Percentiles rank a stretch among this genome's conserved stretches.
These are phyloP conservation scores for Xiphias gladius DNA, from an alignment of 2,113 vertebrate species.

Conservation along the genomic window DNA sequence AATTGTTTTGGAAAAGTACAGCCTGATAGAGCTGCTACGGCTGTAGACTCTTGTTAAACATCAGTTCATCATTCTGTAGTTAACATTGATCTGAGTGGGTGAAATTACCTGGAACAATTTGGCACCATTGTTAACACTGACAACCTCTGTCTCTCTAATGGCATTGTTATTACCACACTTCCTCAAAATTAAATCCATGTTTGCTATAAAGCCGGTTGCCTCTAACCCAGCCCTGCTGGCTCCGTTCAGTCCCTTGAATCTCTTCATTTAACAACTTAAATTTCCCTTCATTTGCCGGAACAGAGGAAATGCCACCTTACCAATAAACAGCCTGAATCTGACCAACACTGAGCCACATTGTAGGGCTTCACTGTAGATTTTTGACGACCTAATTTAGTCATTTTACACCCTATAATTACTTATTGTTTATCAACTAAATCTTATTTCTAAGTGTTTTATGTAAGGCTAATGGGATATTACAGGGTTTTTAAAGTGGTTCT, in stretches of 20 bases:
- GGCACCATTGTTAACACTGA: not conserved
- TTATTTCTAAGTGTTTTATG: not conserved
- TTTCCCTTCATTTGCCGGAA: not conserved
- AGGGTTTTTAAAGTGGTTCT: not conserved
- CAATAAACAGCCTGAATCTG: not conserved
- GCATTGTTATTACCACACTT: not conserved
- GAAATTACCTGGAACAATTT: not conserved
- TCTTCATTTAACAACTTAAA: slow-evolving; percentile 9
- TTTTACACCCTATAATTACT: not conserved
- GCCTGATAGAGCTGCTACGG: too few relatives aligned
- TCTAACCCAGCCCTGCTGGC: not conserved
- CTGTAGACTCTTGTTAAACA: not conserved
- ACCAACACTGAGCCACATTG: slow-evolving; percentile 1
- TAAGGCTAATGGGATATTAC: not conserved
- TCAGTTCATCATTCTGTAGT: slow-evolving; percentile 1
- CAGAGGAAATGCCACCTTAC: not conserved
- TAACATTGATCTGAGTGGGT: slow-evolving; percentile 32
- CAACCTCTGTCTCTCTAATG: slow-evolving; percentile 22
- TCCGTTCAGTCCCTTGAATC: not conserved
- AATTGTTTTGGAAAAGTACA: too few relatives aligned
- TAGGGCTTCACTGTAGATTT: not conserved
- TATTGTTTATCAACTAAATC: slow-evolving; percentile 1
- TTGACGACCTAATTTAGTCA: slow-evolving; percentile 21
- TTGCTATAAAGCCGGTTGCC: slow-evolving; percentile 8
- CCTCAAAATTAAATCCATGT: slow-evolving; percentile 7